Evolutionary conservation across 2,797 vertebrate genomes (phyloP).

Genomic region (Sciurus carolinensis): DNA sequence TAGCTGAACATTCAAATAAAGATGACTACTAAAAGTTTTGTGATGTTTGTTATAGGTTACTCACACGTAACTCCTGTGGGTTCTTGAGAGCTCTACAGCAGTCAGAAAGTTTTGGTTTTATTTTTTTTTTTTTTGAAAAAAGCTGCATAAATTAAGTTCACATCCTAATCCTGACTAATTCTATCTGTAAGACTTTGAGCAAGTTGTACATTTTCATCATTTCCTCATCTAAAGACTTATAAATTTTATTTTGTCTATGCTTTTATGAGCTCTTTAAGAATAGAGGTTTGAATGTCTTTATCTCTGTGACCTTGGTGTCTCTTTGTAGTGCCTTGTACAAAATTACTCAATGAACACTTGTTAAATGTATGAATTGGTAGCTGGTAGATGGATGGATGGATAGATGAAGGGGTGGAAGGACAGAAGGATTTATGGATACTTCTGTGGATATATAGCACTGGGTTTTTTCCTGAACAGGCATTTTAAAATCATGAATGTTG

Average conservation of each 20-base stretch:
- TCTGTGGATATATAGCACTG: neutral
- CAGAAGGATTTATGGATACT: neutral
- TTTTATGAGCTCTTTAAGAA: neutral
- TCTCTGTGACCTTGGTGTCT: neutral
- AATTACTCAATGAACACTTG: neutral
- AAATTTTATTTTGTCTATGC: conserved; percentile 19
- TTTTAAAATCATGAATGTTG: neutral
- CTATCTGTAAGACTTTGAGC: neutral
- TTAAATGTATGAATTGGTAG: neutral
- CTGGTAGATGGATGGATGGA: neutral
- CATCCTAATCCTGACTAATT: neutral
- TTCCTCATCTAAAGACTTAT: neutral
- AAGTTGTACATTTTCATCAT: neutral
- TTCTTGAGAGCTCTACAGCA: neutral
- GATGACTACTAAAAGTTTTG: neutral
- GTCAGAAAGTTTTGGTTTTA: neutral
- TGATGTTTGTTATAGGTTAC: neutral
- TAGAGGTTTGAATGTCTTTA: neutral
- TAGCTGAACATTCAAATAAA: neutral
- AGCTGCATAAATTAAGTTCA: neutral
- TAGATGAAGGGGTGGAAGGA: neutral
- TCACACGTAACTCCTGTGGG: neutral
- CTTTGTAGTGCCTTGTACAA: neutral
- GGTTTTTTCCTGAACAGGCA: neutral
- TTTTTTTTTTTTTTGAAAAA: too few species aligned